These are phyloP conservation scores for Lithobius niger DNA, from an alignment of 1,140 invertebrate species.

Conservation along the genomic window DNA sequence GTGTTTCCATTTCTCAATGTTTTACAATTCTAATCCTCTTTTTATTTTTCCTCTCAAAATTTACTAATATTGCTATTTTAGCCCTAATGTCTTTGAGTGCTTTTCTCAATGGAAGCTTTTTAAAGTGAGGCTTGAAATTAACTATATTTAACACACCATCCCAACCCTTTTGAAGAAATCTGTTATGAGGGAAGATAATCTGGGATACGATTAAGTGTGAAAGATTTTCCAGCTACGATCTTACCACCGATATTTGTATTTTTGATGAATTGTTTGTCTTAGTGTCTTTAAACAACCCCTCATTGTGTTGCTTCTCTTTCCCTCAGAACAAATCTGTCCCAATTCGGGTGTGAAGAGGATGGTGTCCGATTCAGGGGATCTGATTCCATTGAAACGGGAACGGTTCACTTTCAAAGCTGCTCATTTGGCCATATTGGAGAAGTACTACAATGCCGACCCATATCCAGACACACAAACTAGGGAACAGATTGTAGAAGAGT, in stretches of 20 bases:
- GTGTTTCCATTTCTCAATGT: no score
- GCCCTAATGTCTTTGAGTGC: no score
- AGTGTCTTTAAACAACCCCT: conserved; percentile 4
- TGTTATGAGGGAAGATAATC: no score
- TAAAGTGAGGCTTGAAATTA: no score
- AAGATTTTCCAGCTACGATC: no score
- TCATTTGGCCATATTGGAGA: conserved; percentile 32
- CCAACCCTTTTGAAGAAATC: no score
- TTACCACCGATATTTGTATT: not conserved
- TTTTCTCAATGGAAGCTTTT: no score
- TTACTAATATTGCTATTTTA: no score
- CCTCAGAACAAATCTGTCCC: conserved; percentile 20
- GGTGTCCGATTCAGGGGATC: conserved; percentile 22
- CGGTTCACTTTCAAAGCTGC: conserved; percentile 32
- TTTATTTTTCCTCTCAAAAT: no score
- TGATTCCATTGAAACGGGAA: conserved; percentile 26
- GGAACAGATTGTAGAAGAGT: conserved; percentile 30
- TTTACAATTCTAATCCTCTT: no score
- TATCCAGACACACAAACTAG: conserved; percentile 32
- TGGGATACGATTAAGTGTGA: no score
- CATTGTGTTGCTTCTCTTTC: conserved; percentile 5
- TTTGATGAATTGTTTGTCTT: not conserved
- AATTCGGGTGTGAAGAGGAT: conserved; percentile 21
- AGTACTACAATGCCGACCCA: conserved; percentile 29
- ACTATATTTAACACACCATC: no score